phyloP scores from a whole-genome alignment of 2,888 invertebrate genomes.

The Dynastes grantii region DNA sequence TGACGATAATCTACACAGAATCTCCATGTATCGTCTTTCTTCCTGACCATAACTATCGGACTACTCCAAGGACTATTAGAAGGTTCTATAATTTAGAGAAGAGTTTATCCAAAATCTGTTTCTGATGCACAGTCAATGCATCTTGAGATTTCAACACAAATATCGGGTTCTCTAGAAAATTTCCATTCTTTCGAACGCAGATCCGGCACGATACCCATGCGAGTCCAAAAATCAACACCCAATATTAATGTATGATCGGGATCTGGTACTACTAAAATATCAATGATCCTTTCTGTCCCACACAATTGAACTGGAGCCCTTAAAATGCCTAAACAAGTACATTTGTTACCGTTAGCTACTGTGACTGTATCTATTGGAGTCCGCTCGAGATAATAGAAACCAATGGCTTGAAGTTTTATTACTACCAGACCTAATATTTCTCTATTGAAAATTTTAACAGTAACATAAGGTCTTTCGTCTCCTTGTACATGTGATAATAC shows the following conservation, averaged over 20 bases:
- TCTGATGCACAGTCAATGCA: neutral
- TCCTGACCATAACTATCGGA: constrained; percentile 53
- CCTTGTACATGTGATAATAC: constrained; percentile 28
- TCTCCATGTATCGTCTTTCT: constrained; percentile 57
- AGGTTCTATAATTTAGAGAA: constrained; percentile 54
- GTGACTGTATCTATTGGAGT: neutral
- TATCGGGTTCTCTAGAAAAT: constrained; percentile 13
- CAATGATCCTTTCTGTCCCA: constrained; percentile 38
- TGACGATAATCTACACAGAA: constrained; percentile 62
- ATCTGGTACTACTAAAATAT: constrained; percentile 51
- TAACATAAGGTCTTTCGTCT: constrained; percentile 52
- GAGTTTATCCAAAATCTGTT: constrained; percentile 54
- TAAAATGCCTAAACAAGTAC: constrained; percentile 43
- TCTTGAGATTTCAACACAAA: neutral
- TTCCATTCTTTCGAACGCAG: constrained; percentile 42
- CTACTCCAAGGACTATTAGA: constrained; percentile 55
- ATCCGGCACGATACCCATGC: constrained; percentile 49
- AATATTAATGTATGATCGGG: constrained; percentile 51
- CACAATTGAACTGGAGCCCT: constrained; percentile 46
- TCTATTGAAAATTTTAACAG: constrained; percentile 48
- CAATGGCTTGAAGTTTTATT: constrained; percentile 36
- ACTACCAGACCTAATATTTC: constrained; percentile 48
- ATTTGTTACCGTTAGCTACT: constrained; percentile 52
- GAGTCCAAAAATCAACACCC: constrained; percentile 53
- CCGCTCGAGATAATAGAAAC: constrained; percentile 17